Evolutionary conservation across 64 coral and sea anemone genomes (phyloP).

Genomic region (Pocillopora damicornis): DNA sequence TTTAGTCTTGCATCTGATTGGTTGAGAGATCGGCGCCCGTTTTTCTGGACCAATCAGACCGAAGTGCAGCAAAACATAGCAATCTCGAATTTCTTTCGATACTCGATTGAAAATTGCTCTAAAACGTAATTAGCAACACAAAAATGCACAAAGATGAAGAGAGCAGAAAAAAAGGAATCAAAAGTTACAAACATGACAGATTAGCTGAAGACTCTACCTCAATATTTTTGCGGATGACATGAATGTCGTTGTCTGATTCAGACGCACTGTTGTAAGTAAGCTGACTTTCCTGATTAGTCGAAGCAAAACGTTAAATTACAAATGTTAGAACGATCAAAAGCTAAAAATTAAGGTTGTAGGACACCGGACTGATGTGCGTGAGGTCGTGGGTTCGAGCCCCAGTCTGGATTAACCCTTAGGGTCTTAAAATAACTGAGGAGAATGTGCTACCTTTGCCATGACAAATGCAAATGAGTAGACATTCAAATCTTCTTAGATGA

Average conservation of each 20-base stretch:
- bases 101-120: too few relatives aligned
- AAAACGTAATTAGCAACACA: neutral
- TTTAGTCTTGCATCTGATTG: too few relatives aligned
- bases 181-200: neutral
- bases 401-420: too few relatives aligned
- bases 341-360: neutral
- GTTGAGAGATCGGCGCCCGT: too few relatives aligned
- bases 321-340: neutral
- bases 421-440: too few relatives aligned
- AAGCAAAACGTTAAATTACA: conserved; percentile 23
- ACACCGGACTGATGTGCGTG: neutral
- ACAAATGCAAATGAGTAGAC: too few relatives aligned
- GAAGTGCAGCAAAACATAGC: too few relatives aligned
- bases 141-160: neutral
- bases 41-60: too few relatives aligned
- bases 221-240: conserved; percentile 68
- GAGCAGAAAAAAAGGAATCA: neutral
- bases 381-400: too few relatives aligned
- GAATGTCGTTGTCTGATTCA: conserved; percentile 51
- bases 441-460: too few relatives aligned
- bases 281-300: conserved; percentile 70
- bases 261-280: conserved; percentile 25
- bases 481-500: too few relatives aligned
- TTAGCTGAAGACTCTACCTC: conserved; percentile 42
- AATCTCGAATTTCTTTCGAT: too few relatives aligned